Base-by-base conservation (phyloP, 2,797 vertebrate species). In the Enteromius paludinosus region DNA sequence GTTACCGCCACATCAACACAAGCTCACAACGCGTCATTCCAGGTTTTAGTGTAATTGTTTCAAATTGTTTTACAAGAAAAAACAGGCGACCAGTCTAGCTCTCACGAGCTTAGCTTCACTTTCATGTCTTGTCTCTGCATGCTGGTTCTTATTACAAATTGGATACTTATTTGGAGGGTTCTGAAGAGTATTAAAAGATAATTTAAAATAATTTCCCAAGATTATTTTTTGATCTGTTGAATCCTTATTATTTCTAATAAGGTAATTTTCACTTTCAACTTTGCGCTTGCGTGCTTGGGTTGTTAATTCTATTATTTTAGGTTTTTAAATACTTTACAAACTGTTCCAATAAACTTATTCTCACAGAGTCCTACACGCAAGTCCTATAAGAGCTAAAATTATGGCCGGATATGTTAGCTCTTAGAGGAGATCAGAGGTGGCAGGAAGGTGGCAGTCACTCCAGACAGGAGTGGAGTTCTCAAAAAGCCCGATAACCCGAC, bases 391-490 rank as follows among this genome's bases (percentile, higher is more conserved):
- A 78, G 83, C 78, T 88, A 81, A 89, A 93, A 88, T 90, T 88
- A 89, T 88, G 88, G 90, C 87, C 65, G 71, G 85, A 92, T 92
- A 86, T 83, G 62, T 59, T 71, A 61, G 86, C 78, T 82, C 61
- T 85, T 81, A 90, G 83, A 84, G 83, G 69, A 86, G 84, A 84
- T 86, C 86, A 88, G 84, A 79, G 81, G 52, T 87, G 90, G 87
- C 85, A 93, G 92, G 94, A 94, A 94, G 90, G 89, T 89, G 91
- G 94, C 93, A 92, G 88, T 94, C 93, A 90, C 86, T 93, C 38
- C 86, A 69, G 49, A 92, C 88, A 91, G 92, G 94, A 93, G 93
- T 88, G 88, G 89, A 90, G 89, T 75, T 62, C 64, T 62, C 61
- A 45, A 65, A 78, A 78, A 82, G 61, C 66, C 64, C 82, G 75